These are phyloP conservation scores for Hemibagrus guttatus DNA, from an alignment of 2,797 vertebrate species.

Conservation along the genomic window DNA sequence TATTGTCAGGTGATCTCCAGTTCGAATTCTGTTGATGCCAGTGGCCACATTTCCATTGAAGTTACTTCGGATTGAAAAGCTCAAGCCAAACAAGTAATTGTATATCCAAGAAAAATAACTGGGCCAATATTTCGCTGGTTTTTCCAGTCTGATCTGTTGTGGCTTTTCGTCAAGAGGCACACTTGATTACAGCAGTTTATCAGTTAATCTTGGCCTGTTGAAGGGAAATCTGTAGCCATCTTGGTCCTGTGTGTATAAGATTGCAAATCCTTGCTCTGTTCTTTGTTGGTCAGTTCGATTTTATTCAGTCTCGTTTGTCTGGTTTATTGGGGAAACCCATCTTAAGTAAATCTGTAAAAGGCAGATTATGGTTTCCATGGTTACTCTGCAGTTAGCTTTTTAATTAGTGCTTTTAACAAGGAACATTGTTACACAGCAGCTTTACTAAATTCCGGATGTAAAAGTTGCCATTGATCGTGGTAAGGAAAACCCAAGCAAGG, in stretches of 20 bases:
- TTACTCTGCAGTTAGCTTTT: background rate
- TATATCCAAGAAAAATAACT: background rate
- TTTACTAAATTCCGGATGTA: background rate
- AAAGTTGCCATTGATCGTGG: background rate
- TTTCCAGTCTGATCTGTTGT: background rate
- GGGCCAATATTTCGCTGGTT: background rate
- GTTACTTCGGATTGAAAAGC: background rate
- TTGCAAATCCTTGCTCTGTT: background rate
- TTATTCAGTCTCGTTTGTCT: background rate
- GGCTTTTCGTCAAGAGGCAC: background rate
- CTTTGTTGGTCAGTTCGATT: background rate
- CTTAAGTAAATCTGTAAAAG: background rate
- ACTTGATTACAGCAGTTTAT: background rate
- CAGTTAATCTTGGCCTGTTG: background rate
- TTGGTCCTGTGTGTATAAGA: background rate
- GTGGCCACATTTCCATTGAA: background rate
- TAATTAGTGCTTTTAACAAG: background rate
- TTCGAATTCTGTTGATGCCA: background rate
- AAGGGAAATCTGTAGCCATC: background rate
- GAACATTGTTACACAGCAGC: background rate
- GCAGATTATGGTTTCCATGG: background rate
- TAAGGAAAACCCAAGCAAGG: background rate
- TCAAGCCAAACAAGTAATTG: background rate
- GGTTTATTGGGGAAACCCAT: background rate
- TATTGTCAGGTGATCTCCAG: conserved; percentile 1